Conservation (phyloP, 2,888 invertebrate species). For the Ptychoptera albimana region DNA sequence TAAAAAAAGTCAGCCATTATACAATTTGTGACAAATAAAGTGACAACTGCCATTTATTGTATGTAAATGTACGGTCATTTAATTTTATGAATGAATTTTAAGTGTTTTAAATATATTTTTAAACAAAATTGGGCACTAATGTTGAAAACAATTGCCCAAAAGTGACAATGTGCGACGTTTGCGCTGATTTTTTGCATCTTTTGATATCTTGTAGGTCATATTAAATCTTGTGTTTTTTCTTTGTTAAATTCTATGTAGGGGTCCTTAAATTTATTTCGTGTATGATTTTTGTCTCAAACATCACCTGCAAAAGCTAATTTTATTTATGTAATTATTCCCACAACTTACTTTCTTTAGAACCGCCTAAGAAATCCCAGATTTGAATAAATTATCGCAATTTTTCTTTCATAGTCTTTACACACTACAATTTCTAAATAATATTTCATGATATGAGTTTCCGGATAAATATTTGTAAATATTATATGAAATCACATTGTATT, state of each 20-base stretch:
- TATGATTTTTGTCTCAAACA: no score
- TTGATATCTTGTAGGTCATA: conserved; percentile 62
- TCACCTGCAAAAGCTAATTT: no score
- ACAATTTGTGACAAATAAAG: background rate
- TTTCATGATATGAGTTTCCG: no score
- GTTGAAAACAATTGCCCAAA: conserved; percentile 33
- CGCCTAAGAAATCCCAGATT: no score
- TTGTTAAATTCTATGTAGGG: background rate
- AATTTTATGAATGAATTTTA: conserved; percentile 6
- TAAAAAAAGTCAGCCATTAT: no score
- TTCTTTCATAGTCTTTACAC: no score
- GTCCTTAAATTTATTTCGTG: background rate
- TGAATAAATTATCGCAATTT: no score
- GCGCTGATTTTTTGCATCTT: conserved; percentile 84
- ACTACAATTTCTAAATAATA: no score
- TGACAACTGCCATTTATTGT: background rate
- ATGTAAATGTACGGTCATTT: background rate
- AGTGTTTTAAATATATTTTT: conserved; percentile 25
- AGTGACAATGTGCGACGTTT: conserved; percentile 76
- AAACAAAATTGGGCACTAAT: conserved; percentile 39
- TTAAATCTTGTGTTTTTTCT: conserved; percentile 5
- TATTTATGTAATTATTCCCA: no score
- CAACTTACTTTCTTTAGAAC: no score
- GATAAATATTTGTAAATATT: no score
- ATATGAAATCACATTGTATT: conserved; percentile 13